phyloP scores from a whole-genome alignment of 2,888 invertebrate genomes.

The Eurytoma californica region DNA sequence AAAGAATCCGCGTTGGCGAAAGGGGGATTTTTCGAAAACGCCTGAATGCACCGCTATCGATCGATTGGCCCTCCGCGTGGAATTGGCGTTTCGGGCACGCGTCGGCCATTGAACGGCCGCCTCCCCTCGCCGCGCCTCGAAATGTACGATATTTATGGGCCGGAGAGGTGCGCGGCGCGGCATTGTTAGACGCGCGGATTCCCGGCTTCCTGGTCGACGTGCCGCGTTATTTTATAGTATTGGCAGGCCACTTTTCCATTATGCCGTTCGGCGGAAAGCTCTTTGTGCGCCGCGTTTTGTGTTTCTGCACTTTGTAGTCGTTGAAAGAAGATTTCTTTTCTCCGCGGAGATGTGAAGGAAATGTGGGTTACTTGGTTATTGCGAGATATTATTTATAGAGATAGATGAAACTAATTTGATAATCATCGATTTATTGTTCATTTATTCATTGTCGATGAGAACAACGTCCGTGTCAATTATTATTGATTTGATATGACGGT shows the following conservation, averaged over 20 bases:
- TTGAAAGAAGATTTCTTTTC: background rate
- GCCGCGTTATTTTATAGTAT: background rate
- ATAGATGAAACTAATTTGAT: no score
- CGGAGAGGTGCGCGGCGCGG: background rate
- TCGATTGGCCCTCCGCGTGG: conserved; percentile 47
- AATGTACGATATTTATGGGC: conserved; percentile 20
- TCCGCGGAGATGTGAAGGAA: background rate
- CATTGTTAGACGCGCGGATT: conserved; percentile 2
- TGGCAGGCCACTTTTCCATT: no score
- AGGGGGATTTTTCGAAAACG: conserved; percentile 31
- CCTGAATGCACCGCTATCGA: conserved; percentile 47
- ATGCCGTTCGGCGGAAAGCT: no score
- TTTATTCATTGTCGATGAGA: no score
- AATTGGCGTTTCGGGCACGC: conserved; percentile 41
- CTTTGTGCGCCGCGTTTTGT: background rate
- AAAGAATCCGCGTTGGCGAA: background rate
- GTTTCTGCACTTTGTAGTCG: background rate
- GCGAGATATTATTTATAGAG: no score
- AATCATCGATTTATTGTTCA: no score
- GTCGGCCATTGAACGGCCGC: conserved; percentile 10
- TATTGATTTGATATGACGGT: no score
- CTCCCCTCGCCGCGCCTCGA: conserved; percentile 6
- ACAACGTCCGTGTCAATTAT: no score
- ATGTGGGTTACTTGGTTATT: no score
- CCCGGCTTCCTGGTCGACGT: background rate